Evolutionary conservation across 1,140 invertebrate species (phyloP), one percentile per base, ranked within the genome.

Genomic region (Chymomyza costata): DNA sequence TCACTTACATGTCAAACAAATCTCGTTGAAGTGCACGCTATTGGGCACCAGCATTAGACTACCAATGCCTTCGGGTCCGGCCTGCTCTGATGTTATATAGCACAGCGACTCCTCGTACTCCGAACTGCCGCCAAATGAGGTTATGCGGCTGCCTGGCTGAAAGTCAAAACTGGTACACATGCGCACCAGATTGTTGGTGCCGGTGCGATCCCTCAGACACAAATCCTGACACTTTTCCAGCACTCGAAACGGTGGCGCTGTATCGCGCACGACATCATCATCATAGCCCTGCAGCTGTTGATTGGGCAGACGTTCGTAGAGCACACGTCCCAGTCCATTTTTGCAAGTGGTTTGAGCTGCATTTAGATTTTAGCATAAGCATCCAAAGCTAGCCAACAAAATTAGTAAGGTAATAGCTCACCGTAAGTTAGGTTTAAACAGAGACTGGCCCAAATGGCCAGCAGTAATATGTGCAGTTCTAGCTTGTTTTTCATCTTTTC

Each of bases 31-130:
- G 83, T 96, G 94, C 3, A 95, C 91, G 78, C 93, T 93, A 64
- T 95, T 93, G 1, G 93, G 93, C 3, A 94, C 92, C 41, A 94
- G 88, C 88, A 95, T 93, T 0, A 96, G 87, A 54, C 91, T 93
- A 13, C 94, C 94, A 18, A 94, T 93, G 11, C 94, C 94, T 86
- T 96, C 94, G 0, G 94, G 94, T 37, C 91, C 90, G 0, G 66
- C 93, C 89, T 94, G 93, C 83, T 96, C 94, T 6, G 92, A 88
- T 5, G 94, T 95, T 45, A 96, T 83, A 82, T 94, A 94, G 82
- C 95, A 97, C n/a, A 91, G 93, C 6, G 94, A 95, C 80, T 96
- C 94, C 81, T 96, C 94, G 71, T 95, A 96, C 73, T 95, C 94
- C 0, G 93, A 90, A 40, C 91, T 91, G 1, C 92, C 92, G 45